Base-by-base conservation (phyloP, 2,888 invertebrate species). In the Reticulitermes lucifugus region DNA sequence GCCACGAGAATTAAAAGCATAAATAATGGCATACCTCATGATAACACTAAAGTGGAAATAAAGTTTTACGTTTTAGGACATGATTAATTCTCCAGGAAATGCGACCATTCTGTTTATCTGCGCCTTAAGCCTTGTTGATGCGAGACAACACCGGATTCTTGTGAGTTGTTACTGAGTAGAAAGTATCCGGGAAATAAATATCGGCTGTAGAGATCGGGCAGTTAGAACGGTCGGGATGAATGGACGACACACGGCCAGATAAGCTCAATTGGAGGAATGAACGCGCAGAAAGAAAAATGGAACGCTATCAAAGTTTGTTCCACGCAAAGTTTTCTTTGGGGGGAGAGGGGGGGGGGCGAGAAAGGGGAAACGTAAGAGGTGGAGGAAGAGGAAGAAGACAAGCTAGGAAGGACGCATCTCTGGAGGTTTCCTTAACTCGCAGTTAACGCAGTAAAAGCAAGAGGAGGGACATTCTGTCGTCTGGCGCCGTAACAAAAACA, bases 371-470 rank as follows among this genome's bases (percentile, higher is more conserved):
- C 22, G 43, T 22, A n/a, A 43, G 77, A 51, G 41, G 46, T 46
- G 46, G 12, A 46, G 46, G 46, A 7, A 46, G 46, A 46, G 4
- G 35, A 35, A 35, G 9, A 46, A 12, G 46, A 46, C 14, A 46
- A 43, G 46, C 43, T 22, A 41, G n/a, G 51, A 46, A 77, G 51
- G 77, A 41, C 46, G n/a, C 77, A 77, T 77, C 77, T 46, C 46
- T 51, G 77, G 77, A n/a, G 46, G 51, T 77, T 77, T 77, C 51
- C 77, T 43, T 77, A 77, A 77, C 77, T 77, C 43, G 77, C 77
- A 77, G 77, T 77, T 77, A 77, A 51, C n/a, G 43, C 77, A 77
- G 46, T 46, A 77, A 77, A 77, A 77, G 77, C 77, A 43, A 77
- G 22, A 77, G 51, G 41, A 43, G 43, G 46, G 43, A n/a, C 12